Evolutionary conservation across 2,797 vertebrate species (phyloP).

Genomic region (Lepilemur ruficaudatus): DNA sequence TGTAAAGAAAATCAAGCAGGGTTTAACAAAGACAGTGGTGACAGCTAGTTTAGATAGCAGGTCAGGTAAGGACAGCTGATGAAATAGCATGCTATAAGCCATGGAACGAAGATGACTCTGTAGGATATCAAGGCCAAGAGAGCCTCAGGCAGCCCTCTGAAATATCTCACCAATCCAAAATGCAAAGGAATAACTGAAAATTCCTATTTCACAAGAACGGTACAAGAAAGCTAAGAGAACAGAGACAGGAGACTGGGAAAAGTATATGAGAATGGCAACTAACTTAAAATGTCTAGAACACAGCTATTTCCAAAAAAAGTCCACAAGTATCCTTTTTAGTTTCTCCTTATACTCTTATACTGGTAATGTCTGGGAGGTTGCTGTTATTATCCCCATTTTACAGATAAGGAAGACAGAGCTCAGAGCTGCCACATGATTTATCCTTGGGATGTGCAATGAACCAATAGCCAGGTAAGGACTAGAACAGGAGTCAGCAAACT

Average conservation of each 20-base stretch:
- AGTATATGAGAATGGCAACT: neutral
- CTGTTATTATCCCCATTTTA: neutral
- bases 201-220: neutral
- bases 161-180: neutral
- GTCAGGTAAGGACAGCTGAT: too few species aligned
- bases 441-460: neutral
- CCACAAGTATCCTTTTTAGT: neutral
- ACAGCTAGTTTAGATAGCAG: neutral
- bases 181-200: neutral
- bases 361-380: neutral
- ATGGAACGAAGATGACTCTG: neutral
- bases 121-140: neutral
- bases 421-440: neutral
- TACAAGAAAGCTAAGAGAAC: neutral
- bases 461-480: neutral
- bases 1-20: neutral
- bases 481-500: neutral
- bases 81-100: fast-evolving
- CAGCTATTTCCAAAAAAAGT: neutral
- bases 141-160: too few species aligned
- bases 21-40: neutral
- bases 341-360: neutral
- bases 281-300: neutral
- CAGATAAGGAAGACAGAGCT: neutral
- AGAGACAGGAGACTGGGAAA: neutral